Evolutionary conservation across 1,140 invertebrate species (phyloP), one percentile per base, ranked within the genome.

Genomic region (Bombus balteatus): DNA sequence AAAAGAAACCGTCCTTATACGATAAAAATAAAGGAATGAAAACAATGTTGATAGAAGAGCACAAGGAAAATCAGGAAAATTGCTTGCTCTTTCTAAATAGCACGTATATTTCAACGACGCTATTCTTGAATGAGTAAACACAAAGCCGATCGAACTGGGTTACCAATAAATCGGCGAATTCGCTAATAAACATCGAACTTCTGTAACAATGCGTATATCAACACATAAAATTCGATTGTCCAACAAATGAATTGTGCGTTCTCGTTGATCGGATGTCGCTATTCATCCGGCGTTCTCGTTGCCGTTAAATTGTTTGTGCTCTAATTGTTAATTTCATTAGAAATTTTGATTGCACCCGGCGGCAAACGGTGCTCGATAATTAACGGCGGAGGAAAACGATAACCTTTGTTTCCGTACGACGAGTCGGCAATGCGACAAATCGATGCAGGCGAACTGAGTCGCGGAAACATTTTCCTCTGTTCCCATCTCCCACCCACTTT

Each of bases 401-500:
- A 81, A 73, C 37, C 37, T 41, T 70, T 34, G 68, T 34, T 47
- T 28, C 32, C 28, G 32, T n/a, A 32, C 81, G 81, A 53, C 25
- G 53, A 12, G 43, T n/a, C 28, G 34, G 34, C 25, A 77, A 57
- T 74, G 25, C 47, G 28, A 32, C 43, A 53, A 53, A 77, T 83
- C 82, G 82, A 83, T 83, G 66, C n/a, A 77, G 43, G 22, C 65
- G 43, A 62, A 41, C n/a, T 22, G 65, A 25, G 22, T 28, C 47
- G 18, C 34, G 34, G 65, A 78, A 66, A 84, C 34, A 78, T 84
- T 78, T 59, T 71, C 75, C 34, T 13, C 47, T 37, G 15, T 34
- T 53, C n/a, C 13, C 1, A 22, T 39, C 53, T 22, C 2, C 10
- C 10, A 9, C 9, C 34, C 32, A 68, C 32, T 32, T 10, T 28